These are phyloP conservation scores for Orientallactaga sibirica DNA, from an alignment of 2,797 vertebrate genomes.

Conservation along the genomic window DNA sequence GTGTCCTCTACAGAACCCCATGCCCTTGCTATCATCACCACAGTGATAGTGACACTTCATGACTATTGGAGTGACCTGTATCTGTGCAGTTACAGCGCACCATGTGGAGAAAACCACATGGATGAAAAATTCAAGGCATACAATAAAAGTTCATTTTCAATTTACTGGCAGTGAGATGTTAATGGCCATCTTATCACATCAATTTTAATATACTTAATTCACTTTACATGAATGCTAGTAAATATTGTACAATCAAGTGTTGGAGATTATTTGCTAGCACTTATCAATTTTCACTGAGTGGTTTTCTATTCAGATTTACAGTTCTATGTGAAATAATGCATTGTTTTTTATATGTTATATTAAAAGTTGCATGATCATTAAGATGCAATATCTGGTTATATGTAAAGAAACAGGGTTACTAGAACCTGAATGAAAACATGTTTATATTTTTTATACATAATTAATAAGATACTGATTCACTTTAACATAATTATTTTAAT, in stretches of 20 bases:
- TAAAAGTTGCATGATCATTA: background rate
- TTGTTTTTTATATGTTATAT: background rate
- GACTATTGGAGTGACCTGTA: fast-evolving
- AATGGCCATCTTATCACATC: background rate
- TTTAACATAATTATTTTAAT: background rate
- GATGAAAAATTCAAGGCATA: background rate
- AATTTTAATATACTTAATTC: background rate
- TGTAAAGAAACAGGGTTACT: background rate
- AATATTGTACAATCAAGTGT: background rate
- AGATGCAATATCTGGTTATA: background rate
- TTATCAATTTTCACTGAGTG: background rate
- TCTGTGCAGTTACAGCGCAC: background rate
- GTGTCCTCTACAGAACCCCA: background rate
- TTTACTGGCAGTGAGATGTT: background rate
- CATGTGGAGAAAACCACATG: background rate
- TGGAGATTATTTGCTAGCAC: background rate
- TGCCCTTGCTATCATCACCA: no score
- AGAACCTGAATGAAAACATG: background rate
- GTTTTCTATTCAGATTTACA: background rate
- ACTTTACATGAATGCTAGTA: background rate
- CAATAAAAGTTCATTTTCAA: no score
- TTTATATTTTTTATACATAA: background rate
- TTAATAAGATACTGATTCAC: background rate
- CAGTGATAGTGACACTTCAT: background rate
- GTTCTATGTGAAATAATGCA: background rate